Base-by-base conservation (phyloP, 2,797 vertebrate genomes). In the Xiphorhynchus erythropygius region DNA sequence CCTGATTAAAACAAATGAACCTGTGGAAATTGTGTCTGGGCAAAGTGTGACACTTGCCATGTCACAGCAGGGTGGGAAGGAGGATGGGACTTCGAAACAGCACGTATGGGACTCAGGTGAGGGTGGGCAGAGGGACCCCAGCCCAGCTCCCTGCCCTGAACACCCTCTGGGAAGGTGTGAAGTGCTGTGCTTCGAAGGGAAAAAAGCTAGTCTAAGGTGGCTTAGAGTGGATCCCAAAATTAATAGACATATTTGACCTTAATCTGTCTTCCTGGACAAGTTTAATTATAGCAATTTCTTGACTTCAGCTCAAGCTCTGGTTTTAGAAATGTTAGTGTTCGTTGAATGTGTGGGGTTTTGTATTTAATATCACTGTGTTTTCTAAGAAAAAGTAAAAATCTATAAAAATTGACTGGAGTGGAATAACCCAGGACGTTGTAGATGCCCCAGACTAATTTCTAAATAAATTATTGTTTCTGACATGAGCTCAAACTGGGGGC, bases 231-330 rank as follows among this genome's bases (percentile, higher is more conserved):
- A 65, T 92, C 75, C 88, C 78, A 80, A 94, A 95, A 95, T 95
- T 96, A 97, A 95, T 94, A 80, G 92, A 93, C 37, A 37, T 68
- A 68, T 96, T 94, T 96, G 95, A 95, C 94, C 94, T 95, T 96
- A 85, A 96, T 96, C 94, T 82, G 56, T 95, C 95, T 96, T 96
- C 63, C 73, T 92, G 80, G 93, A 95, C 95, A 96, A 94, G 94
- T 95, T 96, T 95, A 95, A 95, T 95, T 95, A 91, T 53, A 77
- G 93, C 93, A 76, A 93, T 96, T 95, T 76, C 90, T 91, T 78
- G 89, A 84, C 88, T 95, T 95, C 84, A 87, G 52, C 55, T 73
- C 2, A 0, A 76, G 80, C 59, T 81, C 67, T 87, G 90, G 83
- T 93, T 94, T 84, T 87, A 90, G 90, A 83, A 92, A 71, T 65